Base-by-base conservation (phyloP, 2,113 vertebrate genomes). In the Todiramphus saurophagus region DNA sequence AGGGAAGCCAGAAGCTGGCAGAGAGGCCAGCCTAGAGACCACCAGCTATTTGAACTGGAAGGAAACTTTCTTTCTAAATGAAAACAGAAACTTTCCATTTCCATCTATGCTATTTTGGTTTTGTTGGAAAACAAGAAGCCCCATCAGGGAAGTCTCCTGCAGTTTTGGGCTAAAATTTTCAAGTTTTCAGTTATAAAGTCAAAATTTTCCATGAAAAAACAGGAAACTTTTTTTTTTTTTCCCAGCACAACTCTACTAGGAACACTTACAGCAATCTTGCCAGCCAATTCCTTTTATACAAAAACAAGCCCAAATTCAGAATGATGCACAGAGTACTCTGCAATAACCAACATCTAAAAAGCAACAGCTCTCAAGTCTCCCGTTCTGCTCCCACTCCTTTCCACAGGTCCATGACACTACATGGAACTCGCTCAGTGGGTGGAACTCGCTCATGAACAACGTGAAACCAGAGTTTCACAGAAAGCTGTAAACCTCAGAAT, bases 151-250 rank as follows among this genome's bases (percentile, higher is more conserved):
- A 93, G 44, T 46, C 55, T 95, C 76, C 53, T 1, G 4, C 60
- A 82, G 53, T 75, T 92, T 92, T 91, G 83, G 78, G 80, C 41
- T 62, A 60, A 78, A 90, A 81, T 90, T 92, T 94, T 87, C 35
- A 93, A 90, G 83, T 95, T 94, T 78, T 43, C 37, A 92, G 68
- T 76, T 94, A 68, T 63, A 88, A 96, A 97, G 67, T 84, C 8
- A 72, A 84, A 90, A 68, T 82, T 94, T 93, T 93, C 90, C 86
- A 56, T 43, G 37, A 68, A 91, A 93, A 80, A 27, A 16, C 59
- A 89, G 21, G 13, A 46, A 8, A 33, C 10, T 46, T 56, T 48
- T 60, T 51, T n/a, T 23, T 30, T 63, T 20, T 16, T 13, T 3
- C 20, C 37, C 64, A 85, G 27, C 41, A 89, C 31, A 82, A 33